Conservation (phyloP, 2,113 vertebrate species). For the Corythornis vintsioides region DNA sequence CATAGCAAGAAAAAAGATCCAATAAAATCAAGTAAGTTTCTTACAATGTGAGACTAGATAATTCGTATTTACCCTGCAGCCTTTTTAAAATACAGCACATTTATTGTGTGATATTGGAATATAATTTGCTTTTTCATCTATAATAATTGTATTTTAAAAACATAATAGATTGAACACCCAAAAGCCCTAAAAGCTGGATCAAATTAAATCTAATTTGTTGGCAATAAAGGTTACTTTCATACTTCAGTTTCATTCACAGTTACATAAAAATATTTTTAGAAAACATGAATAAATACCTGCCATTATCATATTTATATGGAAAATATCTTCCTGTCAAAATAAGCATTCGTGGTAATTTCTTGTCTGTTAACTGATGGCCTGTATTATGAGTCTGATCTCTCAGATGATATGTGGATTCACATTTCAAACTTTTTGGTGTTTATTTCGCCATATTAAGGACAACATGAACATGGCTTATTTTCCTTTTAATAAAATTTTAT, state of each 20-base stretch:
- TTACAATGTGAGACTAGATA: not conserved
- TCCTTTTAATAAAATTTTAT: not conserved
- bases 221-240: not conserved
- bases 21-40: not conserved
- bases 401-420: not conserved
- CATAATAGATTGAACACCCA: not conserved
- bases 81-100: not conserved
- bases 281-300: not conserved
- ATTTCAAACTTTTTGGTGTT: not conserved
- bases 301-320: not conserved
- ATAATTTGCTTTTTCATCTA: not conserved
- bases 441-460: not conserved
- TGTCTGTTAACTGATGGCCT: not conserved
- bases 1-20: not conserved
- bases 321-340: not conserved
- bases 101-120: not conserved
- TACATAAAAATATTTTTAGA: not conserved
- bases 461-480: not conserved
- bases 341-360: not conserved
- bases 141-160: not conserved
- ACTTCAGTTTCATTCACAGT: not conserved
- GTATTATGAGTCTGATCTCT: not conserved
- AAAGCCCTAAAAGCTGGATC: not conserved
- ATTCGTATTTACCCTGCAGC: not conserved
- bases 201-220: constrained; percentile 1